Percentiles rank a stretch among this genome's conserved stretches.
These are phyloP conservation scores for Nautilus pompilius DNA, from an alignment of 1,140 invertebrate genomes.

Conservation along the genomic window DNA sequence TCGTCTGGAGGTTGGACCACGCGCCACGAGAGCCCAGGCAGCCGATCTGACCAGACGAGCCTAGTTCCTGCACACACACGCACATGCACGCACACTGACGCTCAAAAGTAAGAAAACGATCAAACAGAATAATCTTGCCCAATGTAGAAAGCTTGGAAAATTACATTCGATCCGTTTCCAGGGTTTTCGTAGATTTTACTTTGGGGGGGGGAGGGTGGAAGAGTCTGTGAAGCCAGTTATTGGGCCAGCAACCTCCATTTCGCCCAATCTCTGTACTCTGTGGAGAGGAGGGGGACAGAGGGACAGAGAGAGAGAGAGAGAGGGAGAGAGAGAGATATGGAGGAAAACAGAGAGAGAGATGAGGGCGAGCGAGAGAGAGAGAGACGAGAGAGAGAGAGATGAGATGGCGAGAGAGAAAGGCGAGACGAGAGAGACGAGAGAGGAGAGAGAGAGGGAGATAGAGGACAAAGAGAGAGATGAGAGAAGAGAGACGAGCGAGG, in stretches of 20 bases:
- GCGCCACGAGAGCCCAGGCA: too few relatives aligned
- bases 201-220: too few relatives aligned
- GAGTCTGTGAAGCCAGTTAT: too few relatives aligned
- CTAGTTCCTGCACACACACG: too few relatives aligned
- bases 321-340: not conserved
- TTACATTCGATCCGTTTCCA: too few relatives aligned
- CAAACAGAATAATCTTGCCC: too few relatives aligned
- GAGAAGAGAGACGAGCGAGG: conserved; percentile 1
- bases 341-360: not conserved
- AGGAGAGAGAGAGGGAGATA: not conserved
- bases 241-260: not conserved
- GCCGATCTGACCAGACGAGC: too few relatives aligned
- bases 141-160: too few relatives aligned
- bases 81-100: too few relatives aligned
- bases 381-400: not conserved
- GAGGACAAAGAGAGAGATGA: conserved; percentile 3
- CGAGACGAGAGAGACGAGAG: not conserved
- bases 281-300: not conserved
- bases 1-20: too few relatives aligned
- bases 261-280: not conserved
- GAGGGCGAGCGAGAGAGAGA: conserved; percentile 1
- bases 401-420: not conserved
- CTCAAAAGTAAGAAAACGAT: too few relatives aligned
- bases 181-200: too few relatives aligned
- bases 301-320: not conserved